A percentile compares a stretch with the other conserved stretches of the same genome.
Evolutionary conservation across 2,888 invertebrate species (phyloP).

Genomic region (Ferdinandea cuprea): DNA sequence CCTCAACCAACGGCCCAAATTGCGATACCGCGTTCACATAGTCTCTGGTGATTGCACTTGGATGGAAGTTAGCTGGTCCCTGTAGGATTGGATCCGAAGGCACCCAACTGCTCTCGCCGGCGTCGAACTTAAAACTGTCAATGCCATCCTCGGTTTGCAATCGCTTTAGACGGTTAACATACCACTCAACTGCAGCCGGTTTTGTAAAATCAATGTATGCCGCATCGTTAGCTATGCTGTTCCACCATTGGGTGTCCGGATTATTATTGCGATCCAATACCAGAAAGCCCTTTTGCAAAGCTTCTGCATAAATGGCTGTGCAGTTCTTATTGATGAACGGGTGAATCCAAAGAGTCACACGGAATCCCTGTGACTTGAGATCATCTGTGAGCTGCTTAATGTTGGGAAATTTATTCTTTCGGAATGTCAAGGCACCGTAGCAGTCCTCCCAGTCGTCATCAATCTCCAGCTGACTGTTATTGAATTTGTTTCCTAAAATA

Average conservation of each 20-base stretch:
- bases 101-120: conserved; percentile 88
- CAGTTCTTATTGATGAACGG: conserved; percentile 92
- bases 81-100: conserved; percentile 85
- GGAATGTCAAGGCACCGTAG: conserved; percentile 91
- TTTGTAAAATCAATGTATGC: conserved; percentile 89
- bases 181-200: conserved; percentile 85
- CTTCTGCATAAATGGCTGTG: conserved; percentile 85
- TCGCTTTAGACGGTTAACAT: conserved; percentile 82
- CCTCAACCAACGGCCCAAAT: conserved; percentile 87
- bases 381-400: conserved; percentile 86
- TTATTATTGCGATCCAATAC: conserved; percentile 83
- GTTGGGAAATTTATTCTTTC: conserved; percentile 88
- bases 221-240: conserved; percentile 82
- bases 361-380: conserved; percentile 87
- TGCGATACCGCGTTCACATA: conserved; percentile 84
- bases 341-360: conserved; percentile 92
- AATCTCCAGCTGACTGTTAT: conserved; percentile 91
- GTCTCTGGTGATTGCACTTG: conserved; percentile 82
- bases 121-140: conserved; percentile 91
- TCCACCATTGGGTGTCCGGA: conserved; percentile 84
- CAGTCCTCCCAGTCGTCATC: conserved; percentile 95
- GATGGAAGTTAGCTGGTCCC: conserved; percentile 83
- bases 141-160: conserved; percentile 87
- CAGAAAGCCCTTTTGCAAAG: conserved; percentile 84
- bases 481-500: conserved; percentile 87